Base-by-base conservation (phyloP, 2,888 invertebrate species). In the Polyommatus icarus region DNA sequence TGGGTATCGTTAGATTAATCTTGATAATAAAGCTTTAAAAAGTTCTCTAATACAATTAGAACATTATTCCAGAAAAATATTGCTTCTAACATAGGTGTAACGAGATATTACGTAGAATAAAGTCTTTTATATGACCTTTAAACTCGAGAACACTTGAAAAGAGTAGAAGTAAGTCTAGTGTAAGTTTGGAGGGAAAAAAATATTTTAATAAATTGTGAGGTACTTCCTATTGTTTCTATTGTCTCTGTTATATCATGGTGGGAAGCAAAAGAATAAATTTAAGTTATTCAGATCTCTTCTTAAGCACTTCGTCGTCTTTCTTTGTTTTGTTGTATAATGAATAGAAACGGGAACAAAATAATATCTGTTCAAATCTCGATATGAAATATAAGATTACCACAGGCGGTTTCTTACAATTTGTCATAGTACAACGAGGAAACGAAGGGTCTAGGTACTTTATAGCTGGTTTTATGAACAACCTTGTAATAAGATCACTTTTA, bases 291-390 rank as follows among this genome's bases (percentile, higher is more conserved):
- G 46, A 29, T 73, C 73, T 77, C 59, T 77, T 77, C 77, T 73
- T 77, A 59, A 59, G 46, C 40, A 77, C 77, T 77, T 75, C 73
- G 61, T 77, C 73, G 73, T 73, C 77, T 77, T 61, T 61, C 77
- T 32, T 73, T 59, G 59, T 59, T 73, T 75, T 75, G 20, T 15
- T 29, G 24, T 75, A 75, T 75, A 54, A 75, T 75, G 46, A 73
- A 75, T 75, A 54, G 29, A 75, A 75, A 75, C 54, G 54, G 29
- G 75, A 54, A 75, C 50, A 75, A 75, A 75, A 77, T 77, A 77
- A 59, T 72, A 76, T 76, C 29, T 76, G 59, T 77, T 72, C 32
- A 77, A 36, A 72, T 50, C 50, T 46, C 72, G 36, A 72, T 72
- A 72, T 77, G 72, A 72, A 77, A 77, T 57, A 54, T 72, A 46